phyloP scores from a whole-genome alignment of 2,888 invertebrate genomes.

The Cryptops parisi region DNA sequence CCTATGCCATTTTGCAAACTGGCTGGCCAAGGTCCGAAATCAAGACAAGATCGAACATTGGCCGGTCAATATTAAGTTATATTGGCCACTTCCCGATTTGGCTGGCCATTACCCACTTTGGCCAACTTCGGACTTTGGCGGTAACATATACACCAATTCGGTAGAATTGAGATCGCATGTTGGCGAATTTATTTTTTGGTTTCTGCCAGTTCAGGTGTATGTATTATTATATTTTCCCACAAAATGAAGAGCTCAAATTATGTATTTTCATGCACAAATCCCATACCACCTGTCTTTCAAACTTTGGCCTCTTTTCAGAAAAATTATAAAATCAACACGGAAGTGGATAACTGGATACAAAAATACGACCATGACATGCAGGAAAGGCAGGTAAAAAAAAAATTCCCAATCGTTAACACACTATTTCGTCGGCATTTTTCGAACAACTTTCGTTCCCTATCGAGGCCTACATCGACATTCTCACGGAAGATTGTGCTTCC shows the following conservation, averaged over 20 bases:
- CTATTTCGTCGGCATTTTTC: not conserved
- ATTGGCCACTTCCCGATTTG: no score
- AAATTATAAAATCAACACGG: slow-evolving; percentile 8
- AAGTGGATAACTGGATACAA: slow-evolving; percentile 11
- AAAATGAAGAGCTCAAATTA: not conserved
- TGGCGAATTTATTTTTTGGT: no score
- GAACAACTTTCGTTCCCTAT: not conserved
- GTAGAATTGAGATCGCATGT: no score
- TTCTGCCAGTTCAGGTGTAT: no score
- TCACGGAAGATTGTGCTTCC: not conserved
- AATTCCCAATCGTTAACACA: no score
- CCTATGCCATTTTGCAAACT: no score
- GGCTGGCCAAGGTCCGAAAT: no score
- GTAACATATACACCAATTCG: no score
- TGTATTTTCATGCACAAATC: not conserved
- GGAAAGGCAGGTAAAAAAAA: slow-evolving; percentile 1
- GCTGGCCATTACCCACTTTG: not conserved
- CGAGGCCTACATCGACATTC: not conserved
- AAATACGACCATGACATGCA: slow-evolving; percentile 9
- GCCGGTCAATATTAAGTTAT: no score
- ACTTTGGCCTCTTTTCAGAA: not conserved
- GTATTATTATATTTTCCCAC: no score
- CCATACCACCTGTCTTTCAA: not conserved
- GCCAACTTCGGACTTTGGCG: no score
- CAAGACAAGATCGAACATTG: no score